A percentile compares a stretch with the other conserved stretches of the same genome.
Evolutionary conservation across 2,797 vertebrate genomes (phyloP).

Genomic region (Oreortyx pictus): DNA sequence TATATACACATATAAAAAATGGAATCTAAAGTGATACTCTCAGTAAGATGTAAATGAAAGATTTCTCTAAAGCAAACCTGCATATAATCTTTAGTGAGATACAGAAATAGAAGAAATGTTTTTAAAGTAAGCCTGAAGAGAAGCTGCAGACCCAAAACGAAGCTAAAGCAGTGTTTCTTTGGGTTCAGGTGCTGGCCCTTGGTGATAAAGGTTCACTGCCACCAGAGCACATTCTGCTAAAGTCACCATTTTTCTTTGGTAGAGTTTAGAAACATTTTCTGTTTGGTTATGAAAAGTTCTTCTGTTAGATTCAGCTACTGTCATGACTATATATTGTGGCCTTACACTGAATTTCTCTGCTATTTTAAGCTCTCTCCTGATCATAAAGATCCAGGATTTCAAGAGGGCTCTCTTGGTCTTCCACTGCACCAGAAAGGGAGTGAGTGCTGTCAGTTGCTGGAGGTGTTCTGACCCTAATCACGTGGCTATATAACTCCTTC

Average conservation of each 20-base stretch:
- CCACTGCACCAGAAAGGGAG: conserved; percentile 56
- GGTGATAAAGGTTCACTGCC: conserved; percentile 70
- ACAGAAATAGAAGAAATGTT: conserved; percentile 22
- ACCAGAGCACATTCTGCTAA: conserved; percentile 55
- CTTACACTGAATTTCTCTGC: conserved; percentile 57
- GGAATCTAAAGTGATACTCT: conserved; percentile 70
- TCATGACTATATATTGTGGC: conserved; percentile 30
- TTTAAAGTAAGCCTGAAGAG: conserved; percentile 77
- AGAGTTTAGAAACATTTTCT: conserved; percentile 59
- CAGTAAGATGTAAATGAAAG: conserved; percentile 74
- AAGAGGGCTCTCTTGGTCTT: conserved; percentile 41
- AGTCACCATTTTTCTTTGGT: conserved; percentile 74
- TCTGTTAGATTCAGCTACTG: conserved; percentile 63
- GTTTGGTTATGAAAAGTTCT: conserved; percentile 53
- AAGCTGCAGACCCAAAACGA: conserved; percentile 79
- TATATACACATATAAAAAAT: conserved; percentile 50
- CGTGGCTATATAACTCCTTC: conserved; percentile 54
- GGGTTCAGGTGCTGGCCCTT: conserved; percentile 62
- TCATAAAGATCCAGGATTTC: conserved; percentile 62
- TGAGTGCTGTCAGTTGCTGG: conserved; percentile 62
- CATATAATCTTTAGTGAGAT: conserved; percentile 68
- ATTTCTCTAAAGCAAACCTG: conserved; percentile 61
- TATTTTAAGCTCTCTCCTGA: conserved; percentile 50
- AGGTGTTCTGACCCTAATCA: conserved; percentile 65
- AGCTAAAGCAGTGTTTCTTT: conserved; percentile 73